A percentile compares a stretch with the other conserved stretches of the same genome.
These are phyloP conservation scores for Cotesia vestalis DNA, from an alignment of 1,140 invertebrate genomes.

Conservation along the genomic window DNA sequence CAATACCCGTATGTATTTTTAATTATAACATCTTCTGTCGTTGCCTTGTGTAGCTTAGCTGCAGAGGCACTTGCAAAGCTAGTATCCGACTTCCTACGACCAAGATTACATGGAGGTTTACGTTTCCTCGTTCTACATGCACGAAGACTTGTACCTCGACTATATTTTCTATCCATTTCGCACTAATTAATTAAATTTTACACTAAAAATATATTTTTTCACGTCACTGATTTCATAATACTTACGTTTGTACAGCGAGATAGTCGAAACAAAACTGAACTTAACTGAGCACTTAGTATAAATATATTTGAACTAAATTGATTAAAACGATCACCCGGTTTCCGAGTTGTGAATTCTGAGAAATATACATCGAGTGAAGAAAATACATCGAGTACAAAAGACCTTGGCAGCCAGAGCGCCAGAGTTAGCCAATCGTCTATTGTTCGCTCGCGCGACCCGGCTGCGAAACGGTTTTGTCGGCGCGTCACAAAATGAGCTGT, in stretches of 20 bases:
- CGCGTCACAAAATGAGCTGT: conserved; percentile 29
- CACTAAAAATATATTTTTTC: conserved; percentile 7
- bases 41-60: conserved; percentile 8
- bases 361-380: not conserved
- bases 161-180: conserved; percentile 23
- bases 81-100: not conserved
- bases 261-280: not conserved
- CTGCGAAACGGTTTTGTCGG: conserved; percentile 12
- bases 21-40: conserved; percentile 28
- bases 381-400: conserved; percentile 1
- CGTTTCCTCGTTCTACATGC: conserved; percentile 20
- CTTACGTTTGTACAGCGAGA: not conserved
- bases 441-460: not conserved
- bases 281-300: not conserved
- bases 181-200: not conserved
- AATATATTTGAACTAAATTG: conserved; percentile 6
- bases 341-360: not conserved
- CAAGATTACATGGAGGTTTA: conserved; percentile 4
- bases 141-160: not conserved
- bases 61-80: conserved; percentile 25
- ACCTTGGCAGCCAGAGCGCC: not conserved
- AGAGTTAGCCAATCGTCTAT: not conserved
- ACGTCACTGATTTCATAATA: not conserved
- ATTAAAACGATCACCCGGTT: not conserved
- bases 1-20: conserved; percentile 25